Conservation (phyloP, 2,797 vertebrate genomes). For the Syndactyla subalaris region DNA sequence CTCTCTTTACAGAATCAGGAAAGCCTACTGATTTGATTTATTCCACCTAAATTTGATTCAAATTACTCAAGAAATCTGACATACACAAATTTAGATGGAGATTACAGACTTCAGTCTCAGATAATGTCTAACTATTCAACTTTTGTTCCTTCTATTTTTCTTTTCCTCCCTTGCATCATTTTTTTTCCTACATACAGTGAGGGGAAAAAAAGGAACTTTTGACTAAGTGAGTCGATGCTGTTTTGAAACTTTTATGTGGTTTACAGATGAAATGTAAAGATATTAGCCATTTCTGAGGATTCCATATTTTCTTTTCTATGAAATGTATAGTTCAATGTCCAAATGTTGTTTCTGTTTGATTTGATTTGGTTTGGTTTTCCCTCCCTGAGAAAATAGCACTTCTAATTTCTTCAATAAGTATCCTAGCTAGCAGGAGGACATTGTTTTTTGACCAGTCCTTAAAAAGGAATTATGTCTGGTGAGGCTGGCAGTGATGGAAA, state of each 20-base stretch:
- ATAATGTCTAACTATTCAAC: neutral
- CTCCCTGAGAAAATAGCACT: neutral
- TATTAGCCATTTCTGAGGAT: neutral
- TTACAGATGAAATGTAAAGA: neutral
- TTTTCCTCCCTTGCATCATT: rapidly evolving
- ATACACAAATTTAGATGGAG: neutral
- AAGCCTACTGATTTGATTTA: neutral
- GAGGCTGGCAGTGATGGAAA: neutral
- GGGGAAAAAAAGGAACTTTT: neutral
- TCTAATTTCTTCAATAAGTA: neutral
- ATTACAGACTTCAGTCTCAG: neutral
- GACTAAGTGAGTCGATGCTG: neutral
- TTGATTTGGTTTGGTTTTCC: neutral
- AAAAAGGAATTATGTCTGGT: neutral
- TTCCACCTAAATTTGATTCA: neutral
- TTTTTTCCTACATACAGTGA: neutral
- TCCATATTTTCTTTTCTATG: neutral
- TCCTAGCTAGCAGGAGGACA: neutral
- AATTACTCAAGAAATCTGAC: neutral
- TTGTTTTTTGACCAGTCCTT: neutral
- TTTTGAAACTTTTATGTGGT: neutral
- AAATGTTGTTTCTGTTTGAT: neutral
- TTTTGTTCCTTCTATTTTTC: neutral
- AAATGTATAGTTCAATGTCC: neutral
- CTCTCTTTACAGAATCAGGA: neutral